phyloP scores from a whole-genome alignment of 2,797 vertebrate species.

The Parambassis ranga region DNA sequence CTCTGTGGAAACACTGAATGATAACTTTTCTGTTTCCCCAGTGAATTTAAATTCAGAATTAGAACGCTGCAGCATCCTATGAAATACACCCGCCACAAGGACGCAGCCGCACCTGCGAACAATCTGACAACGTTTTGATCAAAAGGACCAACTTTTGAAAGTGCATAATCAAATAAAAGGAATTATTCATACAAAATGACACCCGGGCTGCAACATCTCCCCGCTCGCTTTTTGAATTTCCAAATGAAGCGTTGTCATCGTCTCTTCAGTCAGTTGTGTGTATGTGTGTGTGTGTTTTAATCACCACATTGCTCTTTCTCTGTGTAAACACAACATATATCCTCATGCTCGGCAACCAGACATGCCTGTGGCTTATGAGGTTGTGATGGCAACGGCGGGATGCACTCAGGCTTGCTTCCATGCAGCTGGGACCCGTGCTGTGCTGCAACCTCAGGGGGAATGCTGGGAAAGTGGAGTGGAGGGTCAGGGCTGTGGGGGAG shows the following conservation, averaged over 20 bases:
- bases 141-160: slow-evolving; percentile 69
- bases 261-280: slow-evolving; percentile 3
- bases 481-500: slow-evolving; percentile 24
- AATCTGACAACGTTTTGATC: slow-evolving; percentile 62
- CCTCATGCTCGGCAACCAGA: slow-evolving; percentile 31
- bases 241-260: slow-evolving; percentile 67
- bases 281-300: slow-evolving; percentile 24
- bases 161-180: slow-evolving; percentile 73
- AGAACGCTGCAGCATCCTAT: slow-evolving; percentile 33
- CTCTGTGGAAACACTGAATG: background rate
- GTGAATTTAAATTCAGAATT: slow-evolving; percentile 51
- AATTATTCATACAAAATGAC: slow-evolving; percentile 77
- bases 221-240: slow-evolving; percentile 55
- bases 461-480: slow-evolving; percentile 36
- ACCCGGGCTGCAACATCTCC: slow-evolving; percentile 44
- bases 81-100: slow-evolving; percentile 41
- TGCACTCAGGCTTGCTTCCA: slow-evolving; percentile 62
- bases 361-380: slow-evolving; percentile 48
- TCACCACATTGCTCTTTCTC: slow-evolving; percentile 36
- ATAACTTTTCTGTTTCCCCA: slow-evolving; percentile 28
- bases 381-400: slow-evolving; percentile 57
- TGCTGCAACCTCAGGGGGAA: slow-evolving; percentile 49
- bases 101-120: slow-evolving; percentile 54
- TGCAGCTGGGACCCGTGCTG: slow-evolving; percentile 64
- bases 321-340: slow-evolving; percentile 52